Percentiles rank a stretch among this genome's conserved stretches.
Conservation (phyloP, 2,888 invertebrate genomes). For the Chelonus formosanus region DNA sequence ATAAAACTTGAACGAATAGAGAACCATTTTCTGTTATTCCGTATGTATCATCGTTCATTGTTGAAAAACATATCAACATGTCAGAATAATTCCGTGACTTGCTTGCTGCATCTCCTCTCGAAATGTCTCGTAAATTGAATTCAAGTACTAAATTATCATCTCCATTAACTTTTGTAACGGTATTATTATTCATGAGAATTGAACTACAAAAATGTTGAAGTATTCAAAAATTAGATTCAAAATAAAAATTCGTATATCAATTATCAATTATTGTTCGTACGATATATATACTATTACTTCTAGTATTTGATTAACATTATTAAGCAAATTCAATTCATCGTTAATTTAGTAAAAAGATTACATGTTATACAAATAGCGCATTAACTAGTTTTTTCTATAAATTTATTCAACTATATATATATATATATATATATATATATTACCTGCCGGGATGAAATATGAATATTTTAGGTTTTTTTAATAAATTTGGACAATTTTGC, state of each 20-base stretch:
- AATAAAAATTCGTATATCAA: too few relatives aligned
- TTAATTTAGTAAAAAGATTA: too few relatives aligned
- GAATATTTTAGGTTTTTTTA: constrained; percentile 70
- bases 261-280: too few relatives aligned
- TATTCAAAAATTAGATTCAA: too few relatives aligned
- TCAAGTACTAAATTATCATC: constrained; percentile 37
- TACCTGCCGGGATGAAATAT: constrained; percentile 70
- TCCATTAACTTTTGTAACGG: background rate
- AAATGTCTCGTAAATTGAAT: background rate
- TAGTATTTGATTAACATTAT: too few relatives aligned
- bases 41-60: constrained; percentile 67
- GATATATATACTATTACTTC: too few relatives aligned
- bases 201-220: too few relatives aligned
- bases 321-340: too few relatives aligned
- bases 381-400: background rate
- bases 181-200: too few relatives aligned
- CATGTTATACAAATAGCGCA: background rate
- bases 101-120: background rate
- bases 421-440: background rate
- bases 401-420: background rate
- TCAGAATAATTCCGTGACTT: constrained; percentile 64
- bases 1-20: constrained; percentile 71
- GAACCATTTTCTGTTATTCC: constrained; percentile 68
- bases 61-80: constrained; percentile 68
- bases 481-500: constrained; percentile 64